Evolutionary conservation across 2,113 vertebrate genomes (phyloP), one percentile per base, ranked within the genome.

Genomic region (Hypomesus transpacificus): DNA sequence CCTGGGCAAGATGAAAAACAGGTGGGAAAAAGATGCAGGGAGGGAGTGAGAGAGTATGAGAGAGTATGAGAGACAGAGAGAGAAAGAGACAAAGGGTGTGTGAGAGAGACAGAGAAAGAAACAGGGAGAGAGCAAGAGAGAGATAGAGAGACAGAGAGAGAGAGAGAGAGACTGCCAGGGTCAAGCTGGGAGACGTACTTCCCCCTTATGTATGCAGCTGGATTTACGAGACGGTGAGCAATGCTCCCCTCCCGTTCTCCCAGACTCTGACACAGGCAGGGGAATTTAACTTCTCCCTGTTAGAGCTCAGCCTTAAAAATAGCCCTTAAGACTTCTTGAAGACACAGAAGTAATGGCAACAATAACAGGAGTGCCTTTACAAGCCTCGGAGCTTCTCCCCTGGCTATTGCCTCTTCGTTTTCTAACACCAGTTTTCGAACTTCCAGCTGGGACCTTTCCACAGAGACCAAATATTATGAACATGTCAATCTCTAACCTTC

Each of bases 221-320:
- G 81, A 87, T 84, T 88, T 84, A 82, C 66, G 81, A 89, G 87
- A 88, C 83, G 51, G 80, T 89, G 89, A 91, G 87, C 85, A 91
- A 90, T 85, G 84, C 81, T 85, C 74, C 83, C 64, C 85, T 83
- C 77, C 75, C 80, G 71, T 71, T 79, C 80, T 89, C 78, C 86
- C 81, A 88, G 88, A 89, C 89, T 87, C 87, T 90, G 89, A 91
- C 88, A 90, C 87, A 90, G 88, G 80, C 78, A 76, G 88, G 89
- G 89, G 87, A 90, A 87, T 91, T 89, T 88, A 88, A 80, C 80
- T 78, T 58, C 72, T 86, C 75, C 6, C 20, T 88, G 78, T 57
- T 75, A 82, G 78, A 75, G 60, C 11, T 13, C 39, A 46, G 71
- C 64, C 68, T 71, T 80, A 85, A 84, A 90, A 89, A 89, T 89